These are phyloP conservation scores for Trissoscelio sp. DNA, from an alignment of 2,888 invertebrate species.

Conservation along the genomic window DNA sequence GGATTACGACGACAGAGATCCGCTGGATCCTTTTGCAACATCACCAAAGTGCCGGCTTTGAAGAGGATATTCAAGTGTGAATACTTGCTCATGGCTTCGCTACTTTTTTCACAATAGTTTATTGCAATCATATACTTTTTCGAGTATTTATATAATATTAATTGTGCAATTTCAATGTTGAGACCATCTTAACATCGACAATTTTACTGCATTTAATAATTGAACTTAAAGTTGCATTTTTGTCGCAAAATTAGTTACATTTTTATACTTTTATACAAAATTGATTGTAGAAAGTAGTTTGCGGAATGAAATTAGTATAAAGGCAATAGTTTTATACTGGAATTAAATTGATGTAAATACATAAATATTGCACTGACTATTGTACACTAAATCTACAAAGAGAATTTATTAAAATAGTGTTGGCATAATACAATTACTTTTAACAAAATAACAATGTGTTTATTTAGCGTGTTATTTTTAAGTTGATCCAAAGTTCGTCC, in stretches of 20 bases:
- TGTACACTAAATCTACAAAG: slow-evolving; percentile 33
- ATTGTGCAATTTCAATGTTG: slow-evolving; percentile 18
- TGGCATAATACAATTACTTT: slow-evolving; percentile 23
- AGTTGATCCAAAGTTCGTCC: no score
- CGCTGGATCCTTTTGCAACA: slow-evolving; percentile 68
- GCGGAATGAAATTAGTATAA: slow-evolving; percentile 3
- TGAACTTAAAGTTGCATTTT: neutral
- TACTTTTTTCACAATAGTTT: neutral
- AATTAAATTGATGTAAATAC: slow-evolving; percentile 43
- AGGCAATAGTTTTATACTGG: neutral
- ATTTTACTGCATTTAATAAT: slow-evolving; percentile 10
- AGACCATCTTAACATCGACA: neutral
- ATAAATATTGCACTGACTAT: slow-evolving; percentile 17
- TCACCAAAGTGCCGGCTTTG: slow-evolving; percentile 79
- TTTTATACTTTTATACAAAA: slow-evolving; percentile 44
- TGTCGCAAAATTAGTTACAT: neutral
- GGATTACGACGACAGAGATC: slow-evolving; percentile 73
- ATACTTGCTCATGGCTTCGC: slow-evolving; percentile 30
- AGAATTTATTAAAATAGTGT: slow-evolving; percentile 29
- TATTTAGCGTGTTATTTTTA: no score
- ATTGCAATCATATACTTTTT: slow-evolving; percentile 38
- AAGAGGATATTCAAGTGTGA: slow-evolving; percentile 58
- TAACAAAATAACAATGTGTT: neutral
- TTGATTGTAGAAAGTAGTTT: neutral
- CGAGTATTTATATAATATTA: slow-evolving; percentile 2